A percentile compares a stretch with the other conserved stretches of the same genome.
These are phyloP conservation scores for Pampus argenteus DNA, from an alignment of 2,797 vertebrate species.

Conservation along the genomic window DNA sequence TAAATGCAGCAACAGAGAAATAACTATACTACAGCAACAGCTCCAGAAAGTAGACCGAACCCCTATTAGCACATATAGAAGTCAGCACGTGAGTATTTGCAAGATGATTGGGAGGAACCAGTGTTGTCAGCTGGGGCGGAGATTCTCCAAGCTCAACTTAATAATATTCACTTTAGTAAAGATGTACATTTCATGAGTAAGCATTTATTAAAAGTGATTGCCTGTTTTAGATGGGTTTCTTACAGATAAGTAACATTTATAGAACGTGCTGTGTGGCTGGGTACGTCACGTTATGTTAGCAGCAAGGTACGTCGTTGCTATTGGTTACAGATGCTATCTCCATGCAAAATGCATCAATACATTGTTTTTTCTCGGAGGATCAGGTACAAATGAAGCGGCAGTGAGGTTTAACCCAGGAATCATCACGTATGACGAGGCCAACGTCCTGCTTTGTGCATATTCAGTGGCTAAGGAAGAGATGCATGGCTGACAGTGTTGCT, in stretches of 20 bases:
- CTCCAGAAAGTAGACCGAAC: neutral
- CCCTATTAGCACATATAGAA: slow-evolving; percentile 19
- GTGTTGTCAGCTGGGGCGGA: slow-evolving; percentile 6
- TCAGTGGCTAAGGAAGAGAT: slow-evolving; percentile 78
- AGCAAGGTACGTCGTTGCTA: slow-evolving; percentile 21
- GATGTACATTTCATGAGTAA: slow-evolving; percentile 12
- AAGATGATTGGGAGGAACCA: slow-evolving; percentile 22
- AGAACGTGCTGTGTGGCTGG: slow-evolving; percentile 4
- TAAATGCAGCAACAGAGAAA: neutral
- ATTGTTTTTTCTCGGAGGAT: slow-evolving; percentile 28
- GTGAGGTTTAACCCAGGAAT: slow-evolving; percentile 58
- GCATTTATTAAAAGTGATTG: neutral
- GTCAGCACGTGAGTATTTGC: slow-evolving; percentile 15
- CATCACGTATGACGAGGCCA: slow-evolving; percentile 57
- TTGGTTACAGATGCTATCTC: slow-evolving; percentile 39
- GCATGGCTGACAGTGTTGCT: slow-evolving; percentile 87
- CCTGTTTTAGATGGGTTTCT: neutral
- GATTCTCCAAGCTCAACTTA: neutral
- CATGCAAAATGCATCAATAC: slow-evolving; percentile 14
- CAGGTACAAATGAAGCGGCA: slow-evolving; percentile 38
- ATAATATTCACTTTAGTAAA: slow-evolving; percentile 16
- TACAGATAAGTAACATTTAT: neutral
- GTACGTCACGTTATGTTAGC: slow-evolving; percentile 3
- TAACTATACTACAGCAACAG: neutral
- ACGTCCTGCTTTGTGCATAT: slow-evolving; percentile 78